phyloP scores from a whole-genome alignment of 2,113 vertebrate species.

The Oncorhynchus masou region DNA sequence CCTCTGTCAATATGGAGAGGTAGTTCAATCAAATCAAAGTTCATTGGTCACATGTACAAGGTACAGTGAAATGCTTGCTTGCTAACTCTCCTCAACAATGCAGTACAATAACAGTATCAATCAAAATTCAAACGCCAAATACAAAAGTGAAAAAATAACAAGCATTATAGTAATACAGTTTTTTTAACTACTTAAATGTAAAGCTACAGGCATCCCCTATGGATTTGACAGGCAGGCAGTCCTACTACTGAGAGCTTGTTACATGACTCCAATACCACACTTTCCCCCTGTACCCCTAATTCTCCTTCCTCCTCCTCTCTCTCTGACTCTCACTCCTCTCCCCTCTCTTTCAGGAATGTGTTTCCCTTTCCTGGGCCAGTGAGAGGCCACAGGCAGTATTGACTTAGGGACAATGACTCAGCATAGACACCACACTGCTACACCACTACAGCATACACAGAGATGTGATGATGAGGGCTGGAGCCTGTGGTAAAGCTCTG shows the following conservation, averaged over 20 bases:
- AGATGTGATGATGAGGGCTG: background rate
- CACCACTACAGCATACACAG: background rate
- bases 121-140: too few relatives aligned
- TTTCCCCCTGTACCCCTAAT: background rate
- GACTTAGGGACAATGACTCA: conserved; percentile 66
- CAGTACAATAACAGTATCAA: too few relatives aligned
- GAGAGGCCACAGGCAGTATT: conserved; percentile 29
- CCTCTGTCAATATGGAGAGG: conserved; percentile 29
- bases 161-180: too few relatives aligned
- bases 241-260: background rate
- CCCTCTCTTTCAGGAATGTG: conserved; percentile 55
- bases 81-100: too few relatives aligned
- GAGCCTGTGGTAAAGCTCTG: conserved; percentile 1
- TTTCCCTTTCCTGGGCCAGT: conserved; percentile 49
- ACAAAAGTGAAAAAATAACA: too few relatives aligned
- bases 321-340: conserved; percentile 32
- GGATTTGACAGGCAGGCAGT: too few relatives aligned
- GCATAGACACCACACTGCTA: conserved; percentile 26
- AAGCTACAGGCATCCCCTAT: too few relatives aligned
- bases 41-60: too few relatives aligned
- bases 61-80: too few relatives aligned
- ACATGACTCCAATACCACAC: background rate
- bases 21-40: too few relatives aligned
- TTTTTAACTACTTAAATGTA: background rate
- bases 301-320: conserved; percentile 43